Evolutionary conservation across 2,797 vertebrate species (phyloP).

Genomic region (Fratercula arctica): DNA sequence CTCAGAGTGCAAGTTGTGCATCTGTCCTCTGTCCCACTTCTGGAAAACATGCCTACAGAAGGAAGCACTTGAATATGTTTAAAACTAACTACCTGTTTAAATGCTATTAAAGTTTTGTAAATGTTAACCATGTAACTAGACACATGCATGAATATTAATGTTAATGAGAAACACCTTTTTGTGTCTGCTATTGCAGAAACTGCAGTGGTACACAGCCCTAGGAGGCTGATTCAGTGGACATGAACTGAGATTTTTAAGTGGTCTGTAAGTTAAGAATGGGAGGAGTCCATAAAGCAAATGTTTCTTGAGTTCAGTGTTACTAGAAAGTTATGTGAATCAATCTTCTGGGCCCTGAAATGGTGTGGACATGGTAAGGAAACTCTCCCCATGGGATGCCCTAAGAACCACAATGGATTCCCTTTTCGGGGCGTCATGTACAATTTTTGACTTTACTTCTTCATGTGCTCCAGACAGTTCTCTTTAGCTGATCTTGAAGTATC

Average conservation of each 20-base stretch:
- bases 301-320: not conserved
- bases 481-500: not conserved
- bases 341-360: rapidly evolving
- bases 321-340: not conserved
- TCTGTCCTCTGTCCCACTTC: not conserved
- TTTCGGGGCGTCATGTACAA: not conserved
- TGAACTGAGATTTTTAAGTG: not conserved
- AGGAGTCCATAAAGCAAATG: not conserved
- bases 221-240: not conserved
- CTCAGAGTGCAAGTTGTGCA: not conserved
- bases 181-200: not conserved
- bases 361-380: not conserved
- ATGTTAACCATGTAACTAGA: not conserved
- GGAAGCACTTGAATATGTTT: not conserved
- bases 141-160: not conserved
- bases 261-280: not conserved
- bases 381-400: not conserved
- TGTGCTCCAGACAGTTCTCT: not conserved
- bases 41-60: not conserved
- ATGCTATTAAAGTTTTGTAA: not conserved
- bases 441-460: not conserved
- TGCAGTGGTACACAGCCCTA: rapidly evolving
- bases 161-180: not conserved
- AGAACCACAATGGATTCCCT: not conserved
- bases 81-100: not conserved